A percentile compares a stretch with the other conserved stretches of the same genome.
Conservation (phyloP, 1,140 invertebrate species). For the Trypoxylus dichotomus region DNA sequence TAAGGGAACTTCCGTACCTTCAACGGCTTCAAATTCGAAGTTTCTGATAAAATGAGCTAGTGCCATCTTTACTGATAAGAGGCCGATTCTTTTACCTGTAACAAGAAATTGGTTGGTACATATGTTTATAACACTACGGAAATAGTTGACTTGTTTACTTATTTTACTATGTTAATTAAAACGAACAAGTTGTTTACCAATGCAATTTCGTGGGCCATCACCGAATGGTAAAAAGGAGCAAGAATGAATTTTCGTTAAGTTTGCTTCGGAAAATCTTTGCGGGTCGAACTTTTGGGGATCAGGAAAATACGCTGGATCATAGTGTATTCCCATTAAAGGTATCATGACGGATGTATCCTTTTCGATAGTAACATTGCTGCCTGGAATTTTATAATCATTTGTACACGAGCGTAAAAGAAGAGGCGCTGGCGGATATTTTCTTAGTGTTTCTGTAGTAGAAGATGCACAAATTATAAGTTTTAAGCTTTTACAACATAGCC, state of each 20-base stretch:
- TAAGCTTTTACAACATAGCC: too few relatives aligned
- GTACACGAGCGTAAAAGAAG: neutral
- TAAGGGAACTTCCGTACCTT: neutral
- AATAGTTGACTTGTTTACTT: too few relatives aligned
- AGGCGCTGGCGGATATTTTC: slow-evolving; percentile 22
- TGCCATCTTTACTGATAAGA: neutral
- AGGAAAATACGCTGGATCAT: neutral
- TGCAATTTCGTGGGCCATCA: slow-evolving; percentile 15
- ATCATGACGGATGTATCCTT: neutral
- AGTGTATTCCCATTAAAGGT: neutral
- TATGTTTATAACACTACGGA: too few relatives aligned
- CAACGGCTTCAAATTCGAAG: neutral
- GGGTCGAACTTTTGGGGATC: slow-evolving; percentile 24
- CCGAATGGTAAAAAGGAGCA: slow-evolving; percentile 11
- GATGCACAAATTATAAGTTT: too few relatives aligned
- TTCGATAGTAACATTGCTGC: slow-evolving; percentile 8
- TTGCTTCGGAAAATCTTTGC: slow-evolving; percentile 13
- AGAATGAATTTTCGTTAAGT: neutral
- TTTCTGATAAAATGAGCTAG: neutral
- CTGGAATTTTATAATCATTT: slow-evolving; percentile 1
- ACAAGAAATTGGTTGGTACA: too few relatives aligned
- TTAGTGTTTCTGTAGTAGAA: slow-evolving; percentile 9
- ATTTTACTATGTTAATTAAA: too few relatives aligned
- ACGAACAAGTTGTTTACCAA: too few relatives aligned
- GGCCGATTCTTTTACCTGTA: neutral